Conservation (phyloP, 2,888 invertebrate species). For the Dermolepida albohirtum region DNA sequence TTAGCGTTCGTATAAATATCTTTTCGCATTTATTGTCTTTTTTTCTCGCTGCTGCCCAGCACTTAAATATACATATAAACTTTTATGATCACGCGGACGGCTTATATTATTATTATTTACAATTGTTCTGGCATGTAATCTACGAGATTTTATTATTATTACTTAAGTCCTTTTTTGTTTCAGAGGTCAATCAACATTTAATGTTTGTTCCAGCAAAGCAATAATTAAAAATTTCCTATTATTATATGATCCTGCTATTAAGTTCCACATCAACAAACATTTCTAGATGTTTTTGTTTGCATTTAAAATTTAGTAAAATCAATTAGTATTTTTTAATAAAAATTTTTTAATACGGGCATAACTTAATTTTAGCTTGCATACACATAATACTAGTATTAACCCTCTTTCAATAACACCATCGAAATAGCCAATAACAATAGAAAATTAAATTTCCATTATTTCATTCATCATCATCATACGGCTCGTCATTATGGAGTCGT, state of each 20-base stretch:
- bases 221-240: constrained; percentile 28
- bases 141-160: constrained; percentile 37
- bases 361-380: too few relatives aligned
- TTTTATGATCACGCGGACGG: constrained; percentile 35
- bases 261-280: too few relatives aligned
- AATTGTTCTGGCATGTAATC: constrained; percentile 40
- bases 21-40: constrained; percentile 33
- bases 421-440: too few relatives aligned
- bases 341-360: too few relatives aligned
- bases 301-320: too few relatives aligned
- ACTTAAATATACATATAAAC: constrained; percentile 42
- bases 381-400: too few relatives aligned
- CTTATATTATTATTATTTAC: constrained; percentile 37
- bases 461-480: too few relatives aligned
- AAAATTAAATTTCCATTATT: too few relatives aligned
- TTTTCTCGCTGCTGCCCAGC: constrained; percentile 34
- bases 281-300: too few relatives aligned
- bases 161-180: constrained; percentile 5
- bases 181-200: background rate
- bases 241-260: background rate
- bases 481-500: too few relatives aligned
- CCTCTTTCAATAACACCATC: too few relatives aligned
- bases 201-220: background rate
- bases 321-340: too few relatives aligned
- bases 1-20: constrained; percentile 27